These are phyloP conservation scores for Spea multiplicata DNA, from an alignment of 2,113 vertebrate genomes.

Conservation along the genomic window DNA sequence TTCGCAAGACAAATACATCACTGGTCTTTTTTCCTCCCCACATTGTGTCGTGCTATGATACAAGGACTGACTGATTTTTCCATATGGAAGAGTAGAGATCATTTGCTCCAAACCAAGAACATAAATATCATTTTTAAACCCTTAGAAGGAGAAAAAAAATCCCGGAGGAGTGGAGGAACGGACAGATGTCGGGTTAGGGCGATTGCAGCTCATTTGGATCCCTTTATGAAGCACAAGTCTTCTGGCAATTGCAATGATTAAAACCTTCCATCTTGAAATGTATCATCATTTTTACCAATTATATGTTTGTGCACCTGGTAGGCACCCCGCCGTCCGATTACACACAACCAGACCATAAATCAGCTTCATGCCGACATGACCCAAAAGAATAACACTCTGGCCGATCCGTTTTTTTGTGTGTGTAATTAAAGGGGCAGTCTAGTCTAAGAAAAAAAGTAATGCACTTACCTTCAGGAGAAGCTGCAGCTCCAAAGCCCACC, in stretches of 20 bases:
- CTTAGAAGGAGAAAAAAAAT: no score
- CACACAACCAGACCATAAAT: background rate
- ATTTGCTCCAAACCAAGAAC: conserved; percentile 36
- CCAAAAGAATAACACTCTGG: no score
- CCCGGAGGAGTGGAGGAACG: background rate
- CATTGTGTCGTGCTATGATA: conserved; percentile 31
- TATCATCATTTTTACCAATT: background rate
- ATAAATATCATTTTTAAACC: conserved; percentile 22
- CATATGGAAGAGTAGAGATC: conserved; percentile 16
- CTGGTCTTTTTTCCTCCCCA: conserved; percentile 23
- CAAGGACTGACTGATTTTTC: conserved; percentile 29
- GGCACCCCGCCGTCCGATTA: background rate
- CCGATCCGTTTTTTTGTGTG: no score
- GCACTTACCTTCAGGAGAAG: no score
- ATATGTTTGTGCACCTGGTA: background rate
- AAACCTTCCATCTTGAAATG: background rate
- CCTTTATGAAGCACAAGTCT: background rate
- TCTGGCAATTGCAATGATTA: background rate
- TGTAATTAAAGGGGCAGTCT: no score
- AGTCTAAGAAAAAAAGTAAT: no score
- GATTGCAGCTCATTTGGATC: background rate
- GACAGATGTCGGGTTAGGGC: background rate
- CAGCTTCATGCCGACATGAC: no score
- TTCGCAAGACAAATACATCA: conserved; percentile 37
- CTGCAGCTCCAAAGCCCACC: no score